Evolutionary conservation across 2,113 vertebrate species (phyloP).

Genomic region (Reinhardtius hippoglossoides): DNA sequence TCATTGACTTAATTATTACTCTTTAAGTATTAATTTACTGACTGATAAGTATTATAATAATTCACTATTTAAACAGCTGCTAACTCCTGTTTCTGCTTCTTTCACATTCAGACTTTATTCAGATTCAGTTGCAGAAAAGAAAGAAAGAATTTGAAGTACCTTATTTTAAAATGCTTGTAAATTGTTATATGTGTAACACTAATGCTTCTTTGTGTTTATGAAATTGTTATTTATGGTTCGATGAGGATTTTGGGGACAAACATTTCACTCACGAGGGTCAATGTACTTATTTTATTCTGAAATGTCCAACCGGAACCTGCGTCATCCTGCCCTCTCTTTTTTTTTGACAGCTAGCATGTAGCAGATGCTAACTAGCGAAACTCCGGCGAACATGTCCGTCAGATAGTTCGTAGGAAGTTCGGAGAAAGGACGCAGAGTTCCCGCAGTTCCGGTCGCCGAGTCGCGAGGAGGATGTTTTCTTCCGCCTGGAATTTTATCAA

Average conservation of each 20-base stretch:
- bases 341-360: constrained; percentile 53
- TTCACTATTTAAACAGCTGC: too few species aligned
- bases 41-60: too few species aligned
- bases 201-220: too few species aligned
- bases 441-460: not conserved
- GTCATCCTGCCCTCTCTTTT: not conserved
- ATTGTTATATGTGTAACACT: too few species aligned
- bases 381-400: constrained; percentile 28
- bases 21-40: too few species aligned
- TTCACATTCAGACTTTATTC: too few species aligned
- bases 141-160: too few species aligned
- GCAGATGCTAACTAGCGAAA: constrained; percentile 3
- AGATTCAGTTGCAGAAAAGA: too few species aligned
- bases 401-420: constrained; percentile 7
- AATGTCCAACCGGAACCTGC: not conserved
- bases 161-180: too few species aligned
- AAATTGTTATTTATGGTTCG: not conserved
- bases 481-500: constrained; percentile 92
- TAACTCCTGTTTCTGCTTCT: too few species aligned
- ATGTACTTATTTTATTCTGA: constrained; percentile 45
- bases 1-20: too few species aligned
- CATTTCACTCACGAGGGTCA: not conserved
- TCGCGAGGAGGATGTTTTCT: constrained; percentile 83
- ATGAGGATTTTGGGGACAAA: not conserved
- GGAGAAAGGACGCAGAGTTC: not conserved